These are phyloP conservation scores for Drosophila anceps DNA, from an alignment of 2,888 invertebrate genomes.

Conservation along the genomic window DNA sequence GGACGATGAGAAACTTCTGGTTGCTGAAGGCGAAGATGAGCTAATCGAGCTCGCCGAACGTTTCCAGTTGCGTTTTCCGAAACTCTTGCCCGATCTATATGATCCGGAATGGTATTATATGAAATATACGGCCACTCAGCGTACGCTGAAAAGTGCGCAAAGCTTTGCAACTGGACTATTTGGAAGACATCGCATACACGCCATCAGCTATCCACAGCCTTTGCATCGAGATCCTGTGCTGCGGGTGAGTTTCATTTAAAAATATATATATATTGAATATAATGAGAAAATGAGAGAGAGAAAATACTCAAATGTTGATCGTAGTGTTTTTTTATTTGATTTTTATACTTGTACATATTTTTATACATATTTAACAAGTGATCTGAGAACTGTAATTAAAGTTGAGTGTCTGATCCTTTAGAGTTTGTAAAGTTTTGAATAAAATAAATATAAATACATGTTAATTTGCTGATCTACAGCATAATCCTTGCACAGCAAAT, in stretches of 20 bases:
- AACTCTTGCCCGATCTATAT: constrained; percentile 88
- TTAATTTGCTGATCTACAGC: neutral
- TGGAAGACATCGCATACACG: constrained; percentile 87
- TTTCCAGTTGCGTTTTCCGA: constrained; percentile 90
- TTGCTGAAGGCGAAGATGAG: constrained; percentile 92
- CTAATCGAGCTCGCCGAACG: constrained; percentile 90
- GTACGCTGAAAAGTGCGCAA: constrained; percentile 91
- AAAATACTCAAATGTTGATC: neutral
- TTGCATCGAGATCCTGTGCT: constrained; percentile 88
- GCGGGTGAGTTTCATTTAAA: constrained; percentile 86
- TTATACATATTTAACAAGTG: neutral
- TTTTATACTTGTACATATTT: no score
- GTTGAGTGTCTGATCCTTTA: neutral
- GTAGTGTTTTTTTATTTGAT: neutral
- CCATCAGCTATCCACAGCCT: constrained; percentile 89
- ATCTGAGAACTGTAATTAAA: neutral
- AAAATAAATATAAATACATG: no score
- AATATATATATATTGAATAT: neutral
- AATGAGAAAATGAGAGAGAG: neutral
- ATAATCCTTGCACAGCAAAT: neutral
- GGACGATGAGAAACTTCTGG: constrained; percentile 88
- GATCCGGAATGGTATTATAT: constrained; percentile 87
- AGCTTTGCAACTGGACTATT: constrained; percentile 92
- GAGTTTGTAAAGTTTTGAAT: neutral
- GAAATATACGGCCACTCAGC: constrained; percentile 91